Evolutionary conservation across 2,888 invertebrate genomes (phyloP).

Genomic region (Noctua fimbriata): DNA sequence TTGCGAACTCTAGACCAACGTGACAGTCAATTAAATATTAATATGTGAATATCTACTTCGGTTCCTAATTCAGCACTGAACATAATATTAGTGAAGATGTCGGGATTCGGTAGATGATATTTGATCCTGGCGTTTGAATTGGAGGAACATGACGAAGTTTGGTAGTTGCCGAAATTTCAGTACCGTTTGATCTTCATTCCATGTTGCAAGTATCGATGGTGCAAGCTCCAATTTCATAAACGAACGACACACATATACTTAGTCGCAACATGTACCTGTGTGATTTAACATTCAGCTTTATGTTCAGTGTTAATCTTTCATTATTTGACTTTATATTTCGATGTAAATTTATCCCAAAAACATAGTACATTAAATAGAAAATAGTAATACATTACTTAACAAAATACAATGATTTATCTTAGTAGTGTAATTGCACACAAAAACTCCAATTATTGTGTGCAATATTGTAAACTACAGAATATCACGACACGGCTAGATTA

Average conservation of each 20-base stretch:
- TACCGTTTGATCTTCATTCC: conserved; percentile 27
- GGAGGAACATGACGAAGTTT: conserved; percentile 26
- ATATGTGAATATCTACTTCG: neutral
- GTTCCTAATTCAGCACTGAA: neutral
- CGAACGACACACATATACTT: neutral
- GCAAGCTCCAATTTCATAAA: conserved; percentile 14
- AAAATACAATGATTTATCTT: neutral
- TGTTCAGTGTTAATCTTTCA: neutral
- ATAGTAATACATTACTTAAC: neutral
- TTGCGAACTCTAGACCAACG: neutral
- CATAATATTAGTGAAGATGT: neutral
- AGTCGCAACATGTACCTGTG: neutral
- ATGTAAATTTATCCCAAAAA: neutral
- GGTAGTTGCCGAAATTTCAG: conserved; percentile 19
- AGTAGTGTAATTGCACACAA: neutral
- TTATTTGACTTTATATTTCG: neutral
- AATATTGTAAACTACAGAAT: no score
- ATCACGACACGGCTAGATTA: no score
- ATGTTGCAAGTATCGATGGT: conserved; percentile 9
- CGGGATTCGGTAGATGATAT: conserved; percentile 5
- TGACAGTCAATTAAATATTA: neutral
- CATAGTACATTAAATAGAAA: neutral
- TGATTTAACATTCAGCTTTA: neutral
- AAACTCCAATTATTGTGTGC: neutral
- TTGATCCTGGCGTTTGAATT: conserved; percentile 25